These are phyloP conservation scores for Momotus momota DNA, from an alignment of 2,797 vertebrate species.

Conservation along the genomic window DNA sequence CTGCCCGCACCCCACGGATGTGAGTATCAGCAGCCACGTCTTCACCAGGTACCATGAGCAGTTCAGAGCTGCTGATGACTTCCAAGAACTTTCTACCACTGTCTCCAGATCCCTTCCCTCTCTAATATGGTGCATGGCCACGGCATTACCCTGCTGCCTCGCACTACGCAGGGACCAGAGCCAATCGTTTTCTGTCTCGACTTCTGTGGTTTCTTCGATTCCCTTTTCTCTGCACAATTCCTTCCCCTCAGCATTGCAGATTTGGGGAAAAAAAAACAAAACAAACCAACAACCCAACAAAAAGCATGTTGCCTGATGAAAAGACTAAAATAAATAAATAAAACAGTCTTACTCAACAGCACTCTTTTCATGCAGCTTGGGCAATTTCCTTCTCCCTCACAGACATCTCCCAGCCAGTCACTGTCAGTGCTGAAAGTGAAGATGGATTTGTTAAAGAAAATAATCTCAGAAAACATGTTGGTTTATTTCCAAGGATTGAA, in stretches of 20 bases:
- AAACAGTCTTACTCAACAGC: not conserved
- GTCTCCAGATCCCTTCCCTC: not conserved
- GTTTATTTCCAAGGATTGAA: not conserved
- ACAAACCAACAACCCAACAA: too few relatives aligned
- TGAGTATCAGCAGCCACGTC: rapidly evolving
- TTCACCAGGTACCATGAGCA: not conserved
- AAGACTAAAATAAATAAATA: not conserved
- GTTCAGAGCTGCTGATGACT: not conserved
- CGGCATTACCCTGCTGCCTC: not conserved
- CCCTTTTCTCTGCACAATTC: not conserved
- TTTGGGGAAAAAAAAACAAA: not conserved
- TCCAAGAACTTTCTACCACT: not conserved
- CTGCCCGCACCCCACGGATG: not conserved
- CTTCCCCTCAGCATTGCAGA: not conserved
- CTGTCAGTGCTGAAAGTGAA: not conserved
- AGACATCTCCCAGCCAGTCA: not conserved
- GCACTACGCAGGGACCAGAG: not conserved
- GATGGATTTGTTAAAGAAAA: not conserved
- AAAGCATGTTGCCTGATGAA: not conserved
- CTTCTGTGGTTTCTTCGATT: not conserved
- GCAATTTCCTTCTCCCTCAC: not conserved
- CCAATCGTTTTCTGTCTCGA: not conserved
- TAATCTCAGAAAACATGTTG: not conserved
- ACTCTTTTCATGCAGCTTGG: not conserved
- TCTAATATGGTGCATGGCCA: not conserved